Conservation (phyloP, 2,113 vertebrate species). For the Indicator indicator region DNA sequence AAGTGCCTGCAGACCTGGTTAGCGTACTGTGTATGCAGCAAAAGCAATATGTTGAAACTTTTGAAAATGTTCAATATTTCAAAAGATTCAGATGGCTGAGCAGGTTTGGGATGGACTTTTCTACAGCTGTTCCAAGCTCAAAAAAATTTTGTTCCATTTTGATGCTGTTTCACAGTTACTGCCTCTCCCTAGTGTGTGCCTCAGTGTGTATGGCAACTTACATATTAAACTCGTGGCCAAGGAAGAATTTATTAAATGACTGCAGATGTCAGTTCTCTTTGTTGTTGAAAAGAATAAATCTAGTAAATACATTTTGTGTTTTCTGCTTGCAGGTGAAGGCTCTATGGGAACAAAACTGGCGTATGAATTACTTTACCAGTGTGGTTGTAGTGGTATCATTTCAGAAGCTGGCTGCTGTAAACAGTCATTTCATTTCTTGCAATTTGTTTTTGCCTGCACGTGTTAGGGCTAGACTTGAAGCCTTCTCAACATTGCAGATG, state of each 20-base stretch:
- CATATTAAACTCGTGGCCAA: neutral
- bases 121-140: neutral
- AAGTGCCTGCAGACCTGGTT: neutral
- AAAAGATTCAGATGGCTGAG: neutral
- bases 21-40: neutral
- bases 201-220: neutral
- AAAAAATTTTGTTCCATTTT: neutral
- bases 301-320: neutral
- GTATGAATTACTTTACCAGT: neutral
- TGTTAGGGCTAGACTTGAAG: neutral
- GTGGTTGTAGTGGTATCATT: neutral
- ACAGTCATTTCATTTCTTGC: neutral
- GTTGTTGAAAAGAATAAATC: neutral
- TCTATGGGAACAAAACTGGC: neutral
- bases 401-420: neutral
- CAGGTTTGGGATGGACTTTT: neutral
- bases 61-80: neutral
- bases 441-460: conserved; percentile 20
- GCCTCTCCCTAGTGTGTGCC: neutral
- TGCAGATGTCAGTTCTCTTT: neutral
- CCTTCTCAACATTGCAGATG: neutral
- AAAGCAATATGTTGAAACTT: neutral
- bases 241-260: neutral
- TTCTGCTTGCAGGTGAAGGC: neutral
- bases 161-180: neutral